These are phyloP conservation scores for Limnephilus marmoratus DNA, from an alignment of 2,888 invertebrate species.

Conservation along the genomic window DNA sequence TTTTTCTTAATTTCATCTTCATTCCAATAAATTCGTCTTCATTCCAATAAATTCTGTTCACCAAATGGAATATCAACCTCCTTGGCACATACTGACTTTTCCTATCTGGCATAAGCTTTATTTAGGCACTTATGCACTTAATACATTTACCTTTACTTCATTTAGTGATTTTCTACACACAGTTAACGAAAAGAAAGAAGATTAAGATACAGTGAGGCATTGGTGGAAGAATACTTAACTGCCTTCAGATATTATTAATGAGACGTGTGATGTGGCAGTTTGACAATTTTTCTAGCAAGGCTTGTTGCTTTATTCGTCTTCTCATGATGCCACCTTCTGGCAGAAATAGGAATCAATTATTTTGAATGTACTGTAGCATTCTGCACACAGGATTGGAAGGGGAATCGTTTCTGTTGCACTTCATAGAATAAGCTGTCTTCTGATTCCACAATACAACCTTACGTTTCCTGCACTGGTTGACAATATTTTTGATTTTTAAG, in stretches of 20 bases:
- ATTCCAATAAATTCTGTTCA: neutral
- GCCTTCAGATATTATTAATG: neutral
- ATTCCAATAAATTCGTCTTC: neutral
- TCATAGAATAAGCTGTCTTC: neutral
- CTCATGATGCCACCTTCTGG: neutral
- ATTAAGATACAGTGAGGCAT: neutral
- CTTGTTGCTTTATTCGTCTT: neutral
- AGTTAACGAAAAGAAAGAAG: neutral
- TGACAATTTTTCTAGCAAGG: too few relatives aligned
- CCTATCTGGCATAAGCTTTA: neutral
- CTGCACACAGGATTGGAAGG: neutral
- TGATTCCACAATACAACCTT: too few relatives aligned
- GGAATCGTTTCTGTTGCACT: neutral
- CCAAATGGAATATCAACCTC: neutral
- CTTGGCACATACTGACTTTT: neutral
- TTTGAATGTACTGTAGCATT: neutral
- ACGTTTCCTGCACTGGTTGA: neutral
- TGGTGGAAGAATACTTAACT: neutral
- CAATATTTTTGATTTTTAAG: neutral
- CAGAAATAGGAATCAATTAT: neutral
- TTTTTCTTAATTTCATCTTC: neutral
- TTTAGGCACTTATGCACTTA: neutral
- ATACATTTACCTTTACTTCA: neutral
- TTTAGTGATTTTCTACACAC: neutral
- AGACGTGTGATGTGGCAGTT: neutral